Percentiles rank a stretch among this genome's conserved stretches.
These are phyloP conservation scores for Agrochola lota DNA, from an alignment of 2,888 invertebrate genomes.

Conservation along the genomic window DNA sequence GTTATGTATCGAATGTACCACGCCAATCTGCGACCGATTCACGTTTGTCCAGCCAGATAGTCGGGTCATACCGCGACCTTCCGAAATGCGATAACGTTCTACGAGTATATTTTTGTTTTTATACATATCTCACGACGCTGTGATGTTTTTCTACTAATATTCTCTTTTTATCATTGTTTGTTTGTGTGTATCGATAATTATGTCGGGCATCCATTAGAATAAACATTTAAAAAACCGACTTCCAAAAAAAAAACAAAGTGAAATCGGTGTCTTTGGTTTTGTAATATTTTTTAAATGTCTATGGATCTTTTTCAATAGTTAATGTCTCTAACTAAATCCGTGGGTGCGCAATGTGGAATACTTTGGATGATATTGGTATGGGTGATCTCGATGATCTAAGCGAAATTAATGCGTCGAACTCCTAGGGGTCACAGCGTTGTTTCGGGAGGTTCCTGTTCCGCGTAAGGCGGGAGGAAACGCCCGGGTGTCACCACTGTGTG, in stretches of 20 bases:
- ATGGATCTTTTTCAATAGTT: not conserved
- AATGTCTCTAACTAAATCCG: not conserved
- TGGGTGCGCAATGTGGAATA: not conserved
- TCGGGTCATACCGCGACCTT: constrained; percentile 74
- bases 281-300: not conserved
- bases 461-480: too few relatives aligned
- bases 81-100: constrained; percentile 70
- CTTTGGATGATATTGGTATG: not conserved
- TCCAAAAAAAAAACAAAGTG: not conserved
- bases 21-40: constrained; percentile 22
- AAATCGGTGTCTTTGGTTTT: not conserved
- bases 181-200: constrained; percentile 4
- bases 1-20: not conserved
- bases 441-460: too few relatives aligned
- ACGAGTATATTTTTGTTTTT: constrained; percentile 62
- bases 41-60: constrained; percentile 24
- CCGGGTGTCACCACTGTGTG: too few relatives aligned
- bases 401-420: not conserved
- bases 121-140: not conserved
- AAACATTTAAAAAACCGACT: not conserved
- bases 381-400: not conserved
- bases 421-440: too few relatives aligned
- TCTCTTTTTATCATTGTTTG: constrained; percentile 4
- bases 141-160: constrained; percentile 10
- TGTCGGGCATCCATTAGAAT: not conserved